Conservation (phyloP, 2,888 invertebrate species). For the Leptinotarsa haldemani region DNA sequence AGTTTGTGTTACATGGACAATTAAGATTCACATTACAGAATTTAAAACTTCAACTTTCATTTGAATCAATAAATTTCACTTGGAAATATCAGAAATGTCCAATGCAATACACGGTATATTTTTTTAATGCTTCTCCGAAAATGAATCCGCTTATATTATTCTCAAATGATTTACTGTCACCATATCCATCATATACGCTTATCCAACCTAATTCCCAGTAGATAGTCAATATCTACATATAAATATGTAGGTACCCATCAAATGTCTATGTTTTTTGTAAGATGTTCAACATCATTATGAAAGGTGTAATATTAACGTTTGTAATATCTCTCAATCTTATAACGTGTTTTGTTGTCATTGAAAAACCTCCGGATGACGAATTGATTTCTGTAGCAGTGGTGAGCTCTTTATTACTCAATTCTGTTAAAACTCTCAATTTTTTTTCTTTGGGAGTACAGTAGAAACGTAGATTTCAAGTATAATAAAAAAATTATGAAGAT, state of each 20-base stretch:
- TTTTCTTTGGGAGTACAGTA: too few relatives aligned
- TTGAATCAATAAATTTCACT: too few relatives aligned
- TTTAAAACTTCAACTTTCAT: too few relatives aligned
- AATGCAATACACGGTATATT: too few relatives aligned
- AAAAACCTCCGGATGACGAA: neutral
- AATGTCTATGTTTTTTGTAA: neutral
- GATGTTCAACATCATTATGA: neutral
- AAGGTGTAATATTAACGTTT: neutral
- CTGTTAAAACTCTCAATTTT: too few relatives aligned
- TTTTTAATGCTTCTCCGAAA: too few relatives aligned
- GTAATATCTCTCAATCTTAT: neutral
- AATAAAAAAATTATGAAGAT: too few relatives aligned
- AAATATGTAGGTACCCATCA: neutral
- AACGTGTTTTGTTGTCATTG: neutral
- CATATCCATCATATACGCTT: neutral
- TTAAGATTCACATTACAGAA: too few relatives aligned
- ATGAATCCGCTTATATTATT: neutral
- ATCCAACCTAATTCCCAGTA: neutral
- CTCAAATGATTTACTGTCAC: neutral
- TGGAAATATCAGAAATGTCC: too few relatives aligned
- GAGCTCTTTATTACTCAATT: neutral
- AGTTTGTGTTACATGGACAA: too few relatives aligned
- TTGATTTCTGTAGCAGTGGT: slow-evolving; percentile 1
- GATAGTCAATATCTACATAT: neutral
- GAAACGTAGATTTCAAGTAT: too few relatives aligned